Conservation (phyloP, 2,113 vertebrate species). For the Canis aureus region DNA sequence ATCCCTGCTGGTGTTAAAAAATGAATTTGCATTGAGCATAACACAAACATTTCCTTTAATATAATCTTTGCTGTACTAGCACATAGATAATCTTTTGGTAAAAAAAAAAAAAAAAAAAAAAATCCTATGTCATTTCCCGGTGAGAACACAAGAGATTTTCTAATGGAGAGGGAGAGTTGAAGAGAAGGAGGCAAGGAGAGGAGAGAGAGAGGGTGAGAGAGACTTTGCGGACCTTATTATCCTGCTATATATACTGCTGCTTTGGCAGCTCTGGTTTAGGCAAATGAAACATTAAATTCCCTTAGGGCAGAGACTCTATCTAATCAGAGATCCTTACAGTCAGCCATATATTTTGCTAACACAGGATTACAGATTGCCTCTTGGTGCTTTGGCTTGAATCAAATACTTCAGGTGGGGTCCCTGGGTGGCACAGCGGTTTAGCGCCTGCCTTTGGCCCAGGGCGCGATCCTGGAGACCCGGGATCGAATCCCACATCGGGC, state of each 20-base stretch:
- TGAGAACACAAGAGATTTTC: constrained; percentile 37
- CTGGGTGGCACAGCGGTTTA: too few species aligned
- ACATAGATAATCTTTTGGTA: background rate
- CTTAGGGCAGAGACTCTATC: background rate
- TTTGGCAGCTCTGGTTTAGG: background rate
- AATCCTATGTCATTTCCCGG: background rate
- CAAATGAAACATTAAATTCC: constrained; percentile 8
- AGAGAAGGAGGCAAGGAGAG: background rate
- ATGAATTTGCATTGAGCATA: constrained; percentile 7
- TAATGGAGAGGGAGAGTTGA: background rate
- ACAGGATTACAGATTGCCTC: background rate
- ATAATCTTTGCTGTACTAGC: background rate
- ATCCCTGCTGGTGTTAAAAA: background rate
- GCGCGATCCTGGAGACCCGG: too few species aligned
- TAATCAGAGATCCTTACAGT: background rate
- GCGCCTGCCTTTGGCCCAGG: too few species aligned
- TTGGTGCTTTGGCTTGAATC: background rate
- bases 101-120: background rate
- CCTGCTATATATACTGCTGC: background rate
- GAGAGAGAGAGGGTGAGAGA: accelerated
- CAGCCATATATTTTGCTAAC: background rate
- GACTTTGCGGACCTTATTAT: background rate
- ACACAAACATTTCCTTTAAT: constrained; percentile 35
- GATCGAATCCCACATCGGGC: too few species aligned
- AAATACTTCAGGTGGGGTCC: background rate